A percentile compares a stretch with the other conserved stretches of the same genome.
Conservation (phyloP, 2,797 vertebrate species). For the Myotis myotis region DNA sequence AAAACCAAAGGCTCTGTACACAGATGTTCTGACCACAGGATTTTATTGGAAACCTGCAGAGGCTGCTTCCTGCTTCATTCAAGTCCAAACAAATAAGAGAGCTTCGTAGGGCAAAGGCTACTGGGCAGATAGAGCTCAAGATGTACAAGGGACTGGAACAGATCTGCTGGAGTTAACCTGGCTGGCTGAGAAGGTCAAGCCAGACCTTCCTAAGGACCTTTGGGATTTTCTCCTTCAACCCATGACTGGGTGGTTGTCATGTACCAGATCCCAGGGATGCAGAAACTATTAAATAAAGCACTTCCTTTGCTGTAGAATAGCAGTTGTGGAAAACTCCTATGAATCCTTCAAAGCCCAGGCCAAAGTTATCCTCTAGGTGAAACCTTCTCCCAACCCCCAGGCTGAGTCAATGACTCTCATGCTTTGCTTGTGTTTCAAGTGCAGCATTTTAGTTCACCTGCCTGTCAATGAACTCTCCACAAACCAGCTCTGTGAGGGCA, state of each 20-base stretch:
- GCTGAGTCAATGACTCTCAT: not conserved
- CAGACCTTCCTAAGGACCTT: not conserved
- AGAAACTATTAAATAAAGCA: not conserved
- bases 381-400: not conserved
- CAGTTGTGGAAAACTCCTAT: not conserved
- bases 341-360: constrained; percentile 10
- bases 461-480: not conserved
- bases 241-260: not conserved
- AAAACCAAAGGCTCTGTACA: constrained; percentile 43
- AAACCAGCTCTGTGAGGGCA: not conserved
- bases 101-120: accelerated
- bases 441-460: not conserved
- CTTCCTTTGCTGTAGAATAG: not conserved
- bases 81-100: not conserved
- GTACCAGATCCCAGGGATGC: not conserved
- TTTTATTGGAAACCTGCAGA: not conserved
- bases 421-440: not conserved
- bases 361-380: not conserved
- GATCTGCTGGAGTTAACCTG: not conserved
- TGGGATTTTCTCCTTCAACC: not conserved
- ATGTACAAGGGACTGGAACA: not conserved
- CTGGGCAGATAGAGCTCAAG: not conserved
- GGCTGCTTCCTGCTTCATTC: constrained; percentile 10
- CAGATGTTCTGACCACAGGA: constrained; percentile 51
- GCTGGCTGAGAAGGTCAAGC: not conserved